Conservation (phyloP, 2,113 vertebrate species). For the Ondatra zibethicus region DNA sequence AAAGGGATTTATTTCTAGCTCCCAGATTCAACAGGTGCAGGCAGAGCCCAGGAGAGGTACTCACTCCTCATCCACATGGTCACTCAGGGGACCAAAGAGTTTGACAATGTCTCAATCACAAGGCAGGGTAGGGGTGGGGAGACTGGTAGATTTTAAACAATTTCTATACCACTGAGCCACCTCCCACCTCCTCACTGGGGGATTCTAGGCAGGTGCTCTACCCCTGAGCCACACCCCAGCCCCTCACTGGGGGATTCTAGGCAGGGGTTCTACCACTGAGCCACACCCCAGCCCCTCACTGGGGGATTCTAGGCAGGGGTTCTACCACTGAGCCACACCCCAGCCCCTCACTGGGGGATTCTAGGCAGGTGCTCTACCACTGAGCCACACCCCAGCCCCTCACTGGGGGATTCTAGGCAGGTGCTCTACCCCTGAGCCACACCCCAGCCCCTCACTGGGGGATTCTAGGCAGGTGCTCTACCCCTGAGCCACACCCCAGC, state of each 20-base stretch:
- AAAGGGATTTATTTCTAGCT: neutral
- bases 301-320: too few species aligned
- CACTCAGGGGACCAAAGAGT: neutral
- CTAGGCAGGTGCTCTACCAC: too few species aligned
- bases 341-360: too few species aligned
- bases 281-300: neutral
- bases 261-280: neutral
- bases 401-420: neutral
- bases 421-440: neutral
- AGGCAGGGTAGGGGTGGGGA: neutral
- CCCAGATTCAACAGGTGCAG: neutral
- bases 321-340: neutral
- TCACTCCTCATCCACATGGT: neutral
- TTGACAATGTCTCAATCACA: neutral
- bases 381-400: neutral
- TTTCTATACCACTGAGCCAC: neutral
- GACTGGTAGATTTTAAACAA: neutral
- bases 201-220: too few species aligned
- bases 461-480: neutral
- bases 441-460: neutral
- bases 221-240: neutral
- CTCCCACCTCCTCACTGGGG: too few species aligned
- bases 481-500: neutral
- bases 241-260: neutral
- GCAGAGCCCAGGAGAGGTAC: too few species aligned